Base-by-base conservation (phyloP, 2,113 vertebrate species). In the Hippocampus barbouri region DNA sequence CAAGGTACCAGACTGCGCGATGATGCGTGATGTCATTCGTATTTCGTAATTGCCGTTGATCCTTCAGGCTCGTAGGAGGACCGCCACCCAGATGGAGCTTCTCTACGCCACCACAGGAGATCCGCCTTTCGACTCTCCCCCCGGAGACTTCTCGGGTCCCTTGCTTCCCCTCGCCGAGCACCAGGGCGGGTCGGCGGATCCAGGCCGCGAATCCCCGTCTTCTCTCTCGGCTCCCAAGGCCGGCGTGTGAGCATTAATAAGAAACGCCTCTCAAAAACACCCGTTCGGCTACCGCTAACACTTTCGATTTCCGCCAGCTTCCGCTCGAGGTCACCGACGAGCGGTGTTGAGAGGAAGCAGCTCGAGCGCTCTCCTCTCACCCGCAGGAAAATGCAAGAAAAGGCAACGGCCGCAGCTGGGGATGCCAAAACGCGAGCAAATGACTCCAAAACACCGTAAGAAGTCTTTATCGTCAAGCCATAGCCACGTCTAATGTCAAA, bases 41-140 rank as follows among this genome's bases (percentile, higher is more conserved):
- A 30, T 1, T 41, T 34, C 61, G n/a, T 73, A 70, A 38, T 43
- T 71, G 56, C n/a, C 9, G 12, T 57, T 62, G 11, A 66, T 41
- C 41, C 67, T 57, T 63, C 86, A 99, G 97, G 96, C 97, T 27
- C 95, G 97, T 23, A 92, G 97, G 79, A 93, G 97, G 77, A 98
- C 96, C 77, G 94, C 97, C 72, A 99, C 97, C 2, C 97, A 99
- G 90, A 96, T 96, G 96, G 97, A 99, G 74, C 74, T 98, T 84
- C 93, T 98, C 12, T 99, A 97, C 30, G 96, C 96, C 68, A 93
- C 94, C 88, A 95, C 87, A 76, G 92, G 91, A 1, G 95, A 96
- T 75, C 87, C 85, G 72, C 88, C 83, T 56, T 88, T 90, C 41
- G 95, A 95, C 43, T 75, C 82, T 16, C 88, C 89, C 53, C 69